Conservation (phyloP, 2,113 vertebrate genomes). For the Ibidorhyncha struthersii region DNA sequence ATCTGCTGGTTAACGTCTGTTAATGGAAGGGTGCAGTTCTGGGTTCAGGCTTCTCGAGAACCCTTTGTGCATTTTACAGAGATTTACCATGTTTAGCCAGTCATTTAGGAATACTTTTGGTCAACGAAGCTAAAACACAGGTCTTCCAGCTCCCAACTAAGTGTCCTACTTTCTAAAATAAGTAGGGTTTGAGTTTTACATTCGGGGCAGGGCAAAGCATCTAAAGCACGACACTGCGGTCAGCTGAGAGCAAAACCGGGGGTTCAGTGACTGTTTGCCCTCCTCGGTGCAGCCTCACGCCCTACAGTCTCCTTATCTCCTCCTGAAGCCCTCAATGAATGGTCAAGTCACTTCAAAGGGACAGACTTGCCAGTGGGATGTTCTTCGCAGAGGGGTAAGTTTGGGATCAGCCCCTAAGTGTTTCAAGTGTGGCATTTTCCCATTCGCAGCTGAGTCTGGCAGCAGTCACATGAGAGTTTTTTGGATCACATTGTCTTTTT, state of each 20-base stretch:
- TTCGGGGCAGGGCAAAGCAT: background rate
- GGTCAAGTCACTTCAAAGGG: background rate
- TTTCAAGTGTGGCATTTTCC: background rate
- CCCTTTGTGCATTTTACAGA: accelerated
- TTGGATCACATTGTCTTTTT: accelerated
- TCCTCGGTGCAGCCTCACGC: accelerated
- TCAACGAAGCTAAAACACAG: background rate
- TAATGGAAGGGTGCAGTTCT: background rate
- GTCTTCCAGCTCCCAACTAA: background rate
- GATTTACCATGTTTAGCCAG: background rate
- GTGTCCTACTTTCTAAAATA: background rate
- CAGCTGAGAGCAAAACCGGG: background rate
- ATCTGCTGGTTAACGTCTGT: background rate
- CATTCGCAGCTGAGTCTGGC: background rate
- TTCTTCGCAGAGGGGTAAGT: background rate
- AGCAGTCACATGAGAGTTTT: background rate
- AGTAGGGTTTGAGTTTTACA: background rate
- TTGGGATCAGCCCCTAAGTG: accelerated
- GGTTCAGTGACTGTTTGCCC: background rate
- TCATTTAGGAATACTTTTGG: background rate
- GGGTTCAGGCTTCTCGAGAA: accelerated
- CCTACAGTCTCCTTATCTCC: background rate
- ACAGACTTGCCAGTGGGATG: background rate
- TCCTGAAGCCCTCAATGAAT: background rate
- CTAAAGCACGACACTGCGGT: background rate